Evolutionary conservation across 2,113 vertebrate genomes (phyloP).

Genomic region (Hypomesus transpacificus): DNA sequence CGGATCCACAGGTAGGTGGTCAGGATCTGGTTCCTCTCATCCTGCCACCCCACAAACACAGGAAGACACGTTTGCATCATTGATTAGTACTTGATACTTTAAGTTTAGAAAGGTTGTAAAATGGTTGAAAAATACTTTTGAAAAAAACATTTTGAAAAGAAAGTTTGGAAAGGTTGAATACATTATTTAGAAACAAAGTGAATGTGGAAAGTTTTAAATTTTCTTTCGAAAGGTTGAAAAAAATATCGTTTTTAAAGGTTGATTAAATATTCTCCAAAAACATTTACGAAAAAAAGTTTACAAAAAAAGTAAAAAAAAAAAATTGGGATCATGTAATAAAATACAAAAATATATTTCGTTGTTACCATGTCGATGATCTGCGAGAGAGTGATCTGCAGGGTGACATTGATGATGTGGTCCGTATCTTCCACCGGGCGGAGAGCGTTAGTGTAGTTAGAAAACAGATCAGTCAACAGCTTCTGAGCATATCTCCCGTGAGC

Average conservation of each 20-base stretch:
- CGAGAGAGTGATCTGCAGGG: constrained; percentile 85
- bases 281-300: too few species aligned
- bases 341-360: not conserved
- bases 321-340: too few species aligned
- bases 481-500: constrained; percentile 79
- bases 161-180: too few species aligned
- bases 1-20: constrained; percentile 85
- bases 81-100: not conserved
- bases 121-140: too few species aligned
- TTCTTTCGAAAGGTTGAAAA: too few species aligned
- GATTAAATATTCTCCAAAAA: too few species aligned
- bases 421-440: constrained; percentile 87
- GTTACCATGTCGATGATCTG: constrained; percentile 95
- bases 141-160: too few species aligned
- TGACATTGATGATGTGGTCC: constrained; percentile 83
- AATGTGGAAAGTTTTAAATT: too few species aligned
- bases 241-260: too few species aligned
- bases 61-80: not conserved
- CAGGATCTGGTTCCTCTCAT: constrained; percentile 72
- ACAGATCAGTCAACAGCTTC: constrained; percentile 81
- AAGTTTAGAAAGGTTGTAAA: not conserved
- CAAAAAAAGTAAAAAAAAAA: too few species aligned
- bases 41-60: constrained; percentile 43
- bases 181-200: too few species aligned
- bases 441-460: constrained; percentile 84